Evolutionary conservation across 2,113 vertebrate genomes (phyloP).

Genomic region (Rhombomys opimus): DNA sequence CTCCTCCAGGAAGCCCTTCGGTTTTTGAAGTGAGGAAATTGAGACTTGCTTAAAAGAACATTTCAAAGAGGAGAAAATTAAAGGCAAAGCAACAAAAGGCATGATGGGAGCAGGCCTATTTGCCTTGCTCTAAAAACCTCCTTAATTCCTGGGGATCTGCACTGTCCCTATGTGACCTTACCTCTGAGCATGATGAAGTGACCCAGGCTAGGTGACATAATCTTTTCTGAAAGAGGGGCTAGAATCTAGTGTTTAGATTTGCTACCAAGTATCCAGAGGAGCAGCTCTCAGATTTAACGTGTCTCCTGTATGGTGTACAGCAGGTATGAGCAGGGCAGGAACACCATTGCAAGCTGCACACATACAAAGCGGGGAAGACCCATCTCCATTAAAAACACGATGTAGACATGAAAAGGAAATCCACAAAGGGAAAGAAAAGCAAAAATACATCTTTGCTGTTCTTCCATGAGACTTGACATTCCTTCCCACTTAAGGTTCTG

Average conservation of each 20-base stretch:
- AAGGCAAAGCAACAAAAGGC: neutral
- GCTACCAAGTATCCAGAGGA: neutral
- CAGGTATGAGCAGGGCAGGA: rapidly evolving
- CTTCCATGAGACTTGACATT: neutral
- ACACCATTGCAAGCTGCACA: neutral
- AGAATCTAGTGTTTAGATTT: slow-evolving; percentile 6
- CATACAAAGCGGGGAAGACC: neutral
- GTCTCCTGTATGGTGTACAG: neutral
- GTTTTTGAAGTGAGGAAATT: neutral
- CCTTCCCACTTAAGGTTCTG: neutral
- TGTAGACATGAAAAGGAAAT: neutral
- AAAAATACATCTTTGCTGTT: neutral
- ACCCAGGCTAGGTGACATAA: neutral
- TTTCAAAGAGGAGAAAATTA: slow-evolving; percentile 5
- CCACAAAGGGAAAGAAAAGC: neutral
- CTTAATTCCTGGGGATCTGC: neutral
- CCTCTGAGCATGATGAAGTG: neutral
- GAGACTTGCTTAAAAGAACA: neutral
- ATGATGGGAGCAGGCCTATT: neutral
- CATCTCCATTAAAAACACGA: neutral
- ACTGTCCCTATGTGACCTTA: neutral
- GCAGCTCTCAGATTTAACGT: neutral
- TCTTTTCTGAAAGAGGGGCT: neutral
- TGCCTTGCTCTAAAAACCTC: neutral
- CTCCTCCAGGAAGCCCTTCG: neutral